Evolutionary conservation across 2,113 vertebrate species (phyloP), one percentile per base, ranked within the genome.

Genomic region (Larimichthys crocea): DNA sequence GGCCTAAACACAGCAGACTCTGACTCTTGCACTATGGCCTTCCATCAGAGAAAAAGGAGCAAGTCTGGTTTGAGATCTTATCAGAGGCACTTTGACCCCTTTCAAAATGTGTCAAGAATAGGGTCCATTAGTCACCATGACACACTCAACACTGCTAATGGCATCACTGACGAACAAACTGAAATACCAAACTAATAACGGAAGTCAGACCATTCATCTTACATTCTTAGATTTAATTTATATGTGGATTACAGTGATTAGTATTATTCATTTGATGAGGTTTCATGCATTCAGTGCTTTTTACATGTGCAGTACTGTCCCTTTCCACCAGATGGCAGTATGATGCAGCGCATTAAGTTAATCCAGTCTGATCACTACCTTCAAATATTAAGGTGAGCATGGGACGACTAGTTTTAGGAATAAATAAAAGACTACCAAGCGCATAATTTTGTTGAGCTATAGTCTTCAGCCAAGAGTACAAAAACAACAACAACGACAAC

Each of bases 31-130:
- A 63, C 80, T 77, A 11, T 76, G 71, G 60, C 49, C 65, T 86
- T 88, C 71, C 31, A 70, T 70, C 14, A 55, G 14, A 68, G 35
- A 42, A 46, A 79, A 35, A 78, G 4, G 69, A 67, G 10, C n/a
- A 79, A 50, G 57, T 63, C 65, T 83, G 50, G 9, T 85, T 57
- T 69, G 10, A 42, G 83, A 88, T 88, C 79, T 88, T 89, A 93
- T 94, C 91, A 69, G n/a, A 40, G 29, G 78, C 82, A 92, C 88
- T 86, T 86, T 91, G 85, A 88, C 81, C 86, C 67, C 64, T 86
- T 84, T 59, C 73, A 73, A 24, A 76, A 82, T 72, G 70, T 46
- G 10, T 71, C 67, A 74, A 57, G 46, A 70, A 20, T 40, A 79
- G 44, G 66, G 60, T 68, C 68, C 61, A 61, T 26, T 16, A 6